Conservation (phyloP, 1,140 invertebrate species). For the Sminthurides bifidus region DNA sequence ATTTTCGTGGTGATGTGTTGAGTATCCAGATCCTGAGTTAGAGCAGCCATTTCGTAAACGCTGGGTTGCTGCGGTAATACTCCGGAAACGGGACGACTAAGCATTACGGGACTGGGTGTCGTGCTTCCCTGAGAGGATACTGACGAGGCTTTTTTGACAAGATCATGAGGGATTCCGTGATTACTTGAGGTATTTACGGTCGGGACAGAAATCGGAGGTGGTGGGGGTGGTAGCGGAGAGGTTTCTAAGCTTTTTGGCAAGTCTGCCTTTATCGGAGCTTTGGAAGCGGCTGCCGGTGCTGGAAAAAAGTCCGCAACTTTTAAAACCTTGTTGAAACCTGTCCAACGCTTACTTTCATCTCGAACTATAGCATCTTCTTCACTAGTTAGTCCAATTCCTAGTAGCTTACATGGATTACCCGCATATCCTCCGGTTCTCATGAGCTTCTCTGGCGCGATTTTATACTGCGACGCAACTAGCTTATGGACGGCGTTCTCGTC, state of each 20-base stretch:
- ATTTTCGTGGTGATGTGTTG: constrained; percentile 93
- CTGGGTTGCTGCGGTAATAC: constrained; percentile 54
- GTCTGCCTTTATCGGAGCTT: constrained; percentile 23
- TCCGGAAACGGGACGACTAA: constrained; percentile 33
- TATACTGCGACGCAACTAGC: constrained; percentile 90
- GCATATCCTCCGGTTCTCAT: constrained; percentile 89
- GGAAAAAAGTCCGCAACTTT: constrained; percentile 2
- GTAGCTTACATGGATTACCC: constrained; percentile 54
- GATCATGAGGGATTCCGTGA: constrained; percentile 34
- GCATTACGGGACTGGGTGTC: constrained; percentile 44
- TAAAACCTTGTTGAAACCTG: not conserved
- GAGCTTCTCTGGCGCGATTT: constrained; percentile 89
- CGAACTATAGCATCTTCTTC: no score
- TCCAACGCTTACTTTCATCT: not conserved
- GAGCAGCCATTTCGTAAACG: constrained; percentile 90
- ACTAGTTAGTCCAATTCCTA: no score
- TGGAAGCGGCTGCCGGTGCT: constrained; percentile 24
- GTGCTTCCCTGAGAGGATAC: constrained; percentile 38
- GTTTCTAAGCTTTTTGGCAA: constrained; percentile 29
- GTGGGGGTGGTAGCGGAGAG: constrained; percentile 37
- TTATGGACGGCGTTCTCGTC: constrained; percentile 95
- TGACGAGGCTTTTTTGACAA: constrained; percentile 26
- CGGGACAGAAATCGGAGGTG: constrained; percentile 40
- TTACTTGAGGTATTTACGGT: constrained; percentile 36
- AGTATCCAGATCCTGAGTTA: constrained; percentile 92